A percentile compares a stretch with the other conserved stretches of the same genome.
Evolutionary conservation across 2,113 vertebrate species (phyloP).

Genomic region (Pelusios castaneus): DNA sequence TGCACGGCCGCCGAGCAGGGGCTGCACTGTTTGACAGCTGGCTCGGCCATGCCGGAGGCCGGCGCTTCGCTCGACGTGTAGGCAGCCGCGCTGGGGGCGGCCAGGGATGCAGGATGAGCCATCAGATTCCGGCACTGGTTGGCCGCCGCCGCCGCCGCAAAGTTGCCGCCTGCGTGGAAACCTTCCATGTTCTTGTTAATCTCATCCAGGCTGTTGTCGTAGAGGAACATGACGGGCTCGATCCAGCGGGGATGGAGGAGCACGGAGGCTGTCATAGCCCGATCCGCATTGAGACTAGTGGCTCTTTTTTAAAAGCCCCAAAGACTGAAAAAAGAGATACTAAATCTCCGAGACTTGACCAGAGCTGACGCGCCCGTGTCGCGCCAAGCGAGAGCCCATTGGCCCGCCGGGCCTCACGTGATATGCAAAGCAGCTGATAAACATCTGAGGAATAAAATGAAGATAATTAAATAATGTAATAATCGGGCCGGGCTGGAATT

Average conservation of each 20-base stretch:
- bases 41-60: conserved; percentile 89
- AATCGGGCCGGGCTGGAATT: conserved; percentile 44
- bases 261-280: conserved; percentile 99
- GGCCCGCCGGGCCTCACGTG: conserved; percentile 88
- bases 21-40: conserved; percentile 93
- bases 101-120: conserved; percentile 93
- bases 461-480: conserved; percentile 81
- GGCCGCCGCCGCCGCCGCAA: conserved; percentile 82
- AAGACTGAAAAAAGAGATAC: conserved; percentile 92
- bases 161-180: conserved; percentile 83
- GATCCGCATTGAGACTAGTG: conserved; percentile 93
- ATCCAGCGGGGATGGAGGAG: conserved; percentile 98
- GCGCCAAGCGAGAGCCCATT: conserved; percentile 85
- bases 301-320: conserved; percentile 96
- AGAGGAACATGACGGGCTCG: conserved; percentile 99
- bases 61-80: conserved; percentile 88
- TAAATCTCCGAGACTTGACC: conserved; percentile 84
- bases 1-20: conserved; percentile 94
- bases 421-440: conserved; percentile 94
- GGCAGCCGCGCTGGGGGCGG: conserved; percentile 79
- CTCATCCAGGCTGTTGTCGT: conserved; percentile 91
- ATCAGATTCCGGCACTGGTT: conserved; percentile 97
- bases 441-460: conserved; percentile 78
- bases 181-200: conserved; percentile 97
- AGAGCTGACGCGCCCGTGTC: conserved; percentile 87